phyloP scores from a whole-genome alignment of 1,140 invertebrate genomes.

The Harlomillsia oculata region DNA sequence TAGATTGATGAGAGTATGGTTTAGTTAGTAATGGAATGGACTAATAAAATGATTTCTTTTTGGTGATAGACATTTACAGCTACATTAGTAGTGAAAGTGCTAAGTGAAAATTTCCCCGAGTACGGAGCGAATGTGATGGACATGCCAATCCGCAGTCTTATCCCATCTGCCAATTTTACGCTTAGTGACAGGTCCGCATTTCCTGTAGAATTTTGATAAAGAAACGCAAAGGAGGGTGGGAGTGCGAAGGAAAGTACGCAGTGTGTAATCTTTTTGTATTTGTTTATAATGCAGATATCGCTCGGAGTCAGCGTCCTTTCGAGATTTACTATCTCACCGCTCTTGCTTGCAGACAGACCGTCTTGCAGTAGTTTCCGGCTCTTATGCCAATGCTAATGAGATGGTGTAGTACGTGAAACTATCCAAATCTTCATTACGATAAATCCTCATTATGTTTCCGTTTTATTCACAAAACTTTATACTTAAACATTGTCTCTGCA shows the following conservation, averaged over 20 bases:
- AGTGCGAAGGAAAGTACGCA: not conserved
- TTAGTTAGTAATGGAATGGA: not conserved
- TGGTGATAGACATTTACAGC: slow-evolving; percentile 7
- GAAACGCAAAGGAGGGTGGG: not conserved
- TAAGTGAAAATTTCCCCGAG: not conserved
- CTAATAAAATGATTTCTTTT: not conserved
- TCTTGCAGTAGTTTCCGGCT: not conserved
- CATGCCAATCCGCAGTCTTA: not conserved
- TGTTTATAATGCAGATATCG: slow-evolving; percentile 6
- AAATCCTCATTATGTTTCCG: too few relatives aligned
- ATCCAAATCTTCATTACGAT: too few relatives aligned
- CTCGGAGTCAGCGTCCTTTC: slow-evolving; percentile 4
- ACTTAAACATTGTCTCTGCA: too few relatives aligned
- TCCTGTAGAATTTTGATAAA: not conserved
- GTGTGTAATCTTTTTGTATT: not conserved
- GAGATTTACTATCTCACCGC: slow-evolving; percentile 19
- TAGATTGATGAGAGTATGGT: not conserved
- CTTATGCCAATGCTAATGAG: not conserved
- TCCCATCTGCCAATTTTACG: not conserved
- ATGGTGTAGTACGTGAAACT: slow-evolving; percentile 2
- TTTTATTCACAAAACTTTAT: too few relatives aligned
- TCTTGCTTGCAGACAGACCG: not conserved
- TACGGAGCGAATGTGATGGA: not conserved
- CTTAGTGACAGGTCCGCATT: slow-evolving; percentile 7
- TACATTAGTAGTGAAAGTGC: slow-evolving; percentile 1